These are phyloP conservation scores for Athene noctua DNA, from an alignment of 2,113 vertebrate genomes.

Conservation along the genomic window DNA sequence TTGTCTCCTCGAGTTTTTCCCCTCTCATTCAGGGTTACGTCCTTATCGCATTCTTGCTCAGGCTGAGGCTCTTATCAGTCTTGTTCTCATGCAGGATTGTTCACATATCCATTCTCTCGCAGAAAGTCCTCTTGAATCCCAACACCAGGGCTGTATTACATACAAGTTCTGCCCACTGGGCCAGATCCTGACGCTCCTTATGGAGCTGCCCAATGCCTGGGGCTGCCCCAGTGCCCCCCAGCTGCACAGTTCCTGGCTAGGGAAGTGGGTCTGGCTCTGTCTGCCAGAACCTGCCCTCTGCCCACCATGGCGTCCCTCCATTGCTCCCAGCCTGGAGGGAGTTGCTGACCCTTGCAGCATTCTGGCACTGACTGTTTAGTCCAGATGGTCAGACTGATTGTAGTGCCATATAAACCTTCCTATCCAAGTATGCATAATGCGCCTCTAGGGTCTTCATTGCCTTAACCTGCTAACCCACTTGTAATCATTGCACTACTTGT, in stretches of 20 bases:
- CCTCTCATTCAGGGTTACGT: no score
- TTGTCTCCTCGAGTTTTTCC: no score
- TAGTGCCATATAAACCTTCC: background rate
- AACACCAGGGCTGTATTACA: background rate
- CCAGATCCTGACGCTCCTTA: background rate
- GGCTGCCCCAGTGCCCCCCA: accelerated
- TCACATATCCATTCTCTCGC: no score
- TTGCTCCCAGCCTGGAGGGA: background rate
- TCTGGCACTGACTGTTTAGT: background rate
- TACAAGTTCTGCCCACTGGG: accelerated
- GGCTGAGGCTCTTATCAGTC: no score
- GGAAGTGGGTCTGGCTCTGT: background rate
- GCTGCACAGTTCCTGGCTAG: background rate
- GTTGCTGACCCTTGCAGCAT: background rate
- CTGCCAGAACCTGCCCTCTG: background rate
- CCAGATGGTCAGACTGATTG: background rate
- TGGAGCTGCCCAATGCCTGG: background rate
- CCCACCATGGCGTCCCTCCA: background rate
- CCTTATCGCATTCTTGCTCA: no score
- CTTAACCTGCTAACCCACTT: background rate
- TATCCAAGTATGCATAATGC: background rate
- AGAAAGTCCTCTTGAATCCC: no score
- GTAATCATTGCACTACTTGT: background rate
- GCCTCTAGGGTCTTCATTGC: background rate
- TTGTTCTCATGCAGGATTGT: no score